phyloP scores from a whole-genome alignment of 2,888 invertebrate genomes.

The Lithophane semibrunnea region DNA sequence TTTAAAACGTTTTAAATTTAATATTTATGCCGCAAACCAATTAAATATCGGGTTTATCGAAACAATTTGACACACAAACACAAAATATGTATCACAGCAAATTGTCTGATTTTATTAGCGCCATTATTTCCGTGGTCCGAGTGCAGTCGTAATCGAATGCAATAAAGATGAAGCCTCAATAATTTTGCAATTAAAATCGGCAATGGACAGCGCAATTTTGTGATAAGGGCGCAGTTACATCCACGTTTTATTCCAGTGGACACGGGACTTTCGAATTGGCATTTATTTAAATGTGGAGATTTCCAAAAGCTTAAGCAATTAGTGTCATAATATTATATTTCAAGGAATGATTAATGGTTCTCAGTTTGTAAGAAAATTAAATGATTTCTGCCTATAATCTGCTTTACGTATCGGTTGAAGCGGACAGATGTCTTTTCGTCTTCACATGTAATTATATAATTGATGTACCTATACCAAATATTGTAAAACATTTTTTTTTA shows the following conservation, averaged over 20 bases:
- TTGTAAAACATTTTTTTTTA: too few relatives aligned
- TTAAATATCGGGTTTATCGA: constrained; percentile 53
- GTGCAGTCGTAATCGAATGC: constrained; percentile 57
- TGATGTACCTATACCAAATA: too few relatives aligned
- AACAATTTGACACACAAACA: constrained; percentile 54
- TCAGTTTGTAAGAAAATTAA: constrained; percentile 7
- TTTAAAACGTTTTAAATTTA: constrained; percentile 47
- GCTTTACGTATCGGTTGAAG: background rate
- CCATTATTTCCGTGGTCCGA: constrained; percentile 51
- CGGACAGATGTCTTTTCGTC: too few relatives aligned
- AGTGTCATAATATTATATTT: constrained; percentile 19
- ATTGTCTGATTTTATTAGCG: constrained; percentile 61
- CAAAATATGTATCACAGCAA: constrained; percentile 26
- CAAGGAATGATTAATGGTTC: constrained; percentile 5
- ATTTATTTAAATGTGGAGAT: constrained; percentile 41
- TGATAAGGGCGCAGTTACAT: constrained; percentile 47
- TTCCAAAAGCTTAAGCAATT: constrained; percentile 31
- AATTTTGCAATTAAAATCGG: constrained; percentile 74
- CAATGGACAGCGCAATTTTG: constrained; percentile 55
- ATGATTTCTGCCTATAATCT: background rate
- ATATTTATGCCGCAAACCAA: constrained; percentile 49
- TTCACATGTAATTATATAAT: too few relatives aligned
- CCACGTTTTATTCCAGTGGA: constrained; percentile 18
- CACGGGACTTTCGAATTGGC: constrained; percentile 3
- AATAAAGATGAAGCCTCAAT: constrained; percentile 65